Evolutionary conservation across 1,140 invertebrate species (phyloP), one percentile per base, ranked within the genome.

Genomic region (Drosophila sp.): DNA sequence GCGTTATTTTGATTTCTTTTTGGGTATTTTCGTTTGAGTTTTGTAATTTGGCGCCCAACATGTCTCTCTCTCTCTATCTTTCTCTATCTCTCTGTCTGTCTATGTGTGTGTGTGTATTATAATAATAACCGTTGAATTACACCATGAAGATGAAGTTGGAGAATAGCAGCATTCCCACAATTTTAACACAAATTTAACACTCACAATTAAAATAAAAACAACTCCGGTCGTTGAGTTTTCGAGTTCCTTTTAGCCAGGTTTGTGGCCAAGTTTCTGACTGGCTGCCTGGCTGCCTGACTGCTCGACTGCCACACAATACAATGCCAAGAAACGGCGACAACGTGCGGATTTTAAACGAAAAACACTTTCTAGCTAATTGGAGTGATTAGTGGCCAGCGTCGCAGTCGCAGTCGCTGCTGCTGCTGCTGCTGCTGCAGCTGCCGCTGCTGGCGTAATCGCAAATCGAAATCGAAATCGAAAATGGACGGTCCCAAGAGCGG

Each of bases 271-370:
- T 81, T 36, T 61, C 48, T 53, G 53, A 45, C 67, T 72, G 72
- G 41, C 80, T 80, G 76, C 54, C 48, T 53, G 53, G 38, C 67
- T 72, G 72, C 38, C 80, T 80, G 76, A 21, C 21, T 80, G 76
- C 46, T 73, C 67, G 70, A 72, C 57, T 71, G 77, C 57, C 81
- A 74, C 72, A 65, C 69, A 69, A 57, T 74, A 83, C 81, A 91
- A 91, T 91, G 90, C 86, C 90, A 91, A 91, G 86, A 90, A 90
- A 89, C 78, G 71, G 90, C 86, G 86, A 90, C 86, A 90, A 77
- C 78, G 83, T 87, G 90, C 90, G 86, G 90, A 91, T 90, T 91
- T 91, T 79, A 91, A 91, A 84, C 80, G 76, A 89, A 89, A 91
- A 80, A 72, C 79, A 82, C 78, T 87, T 87, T 87, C 83, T 83